Evolutionary conservation across 2,888 invertebrate genomes (phyloP).

Genomic region (Andrena minutula): DNA sequence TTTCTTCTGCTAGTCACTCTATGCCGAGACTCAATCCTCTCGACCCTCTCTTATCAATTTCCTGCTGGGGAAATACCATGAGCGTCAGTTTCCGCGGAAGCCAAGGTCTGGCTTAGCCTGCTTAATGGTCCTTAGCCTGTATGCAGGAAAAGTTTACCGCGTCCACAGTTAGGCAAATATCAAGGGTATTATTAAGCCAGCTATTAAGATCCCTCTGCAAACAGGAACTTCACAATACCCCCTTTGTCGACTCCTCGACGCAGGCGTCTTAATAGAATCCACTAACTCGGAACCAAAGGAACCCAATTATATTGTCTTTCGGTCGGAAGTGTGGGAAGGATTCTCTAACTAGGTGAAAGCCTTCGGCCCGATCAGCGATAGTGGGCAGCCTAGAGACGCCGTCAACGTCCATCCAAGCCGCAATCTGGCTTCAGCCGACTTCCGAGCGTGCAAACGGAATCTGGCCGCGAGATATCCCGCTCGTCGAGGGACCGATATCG

Average conservation of each 20-base stretch:
- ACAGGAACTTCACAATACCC: neutral
- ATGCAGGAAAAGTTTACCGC: neutral
- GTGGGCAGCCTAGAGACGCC: slow-evolving; percentile 16
- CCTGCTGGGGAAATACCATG: neutral
- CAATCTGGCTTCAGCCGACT: slow-evolving; percentile 32
- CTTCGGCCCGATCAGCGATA: slow-evolving; percentile 1
- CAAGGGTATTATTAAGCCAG: neutral
- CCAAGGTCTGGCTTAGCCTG: neutral
- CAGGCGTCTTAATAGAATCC: neutral
- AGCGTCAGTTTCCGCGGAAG: neutral
- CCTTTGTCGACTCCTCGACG: neutral
- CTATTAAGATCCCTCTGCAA: neutral
- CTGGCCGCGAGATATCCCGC: slow-evolving; percentile 27
- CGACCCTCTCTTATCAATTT: neutral
- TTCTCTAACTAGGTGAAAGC: slow-evolving; percentile 11
- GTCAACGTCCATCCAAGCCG: slow-evolving; percentile 18
- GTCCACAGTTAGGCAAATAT: neutral
- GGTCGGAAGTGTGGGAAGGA: neutral
- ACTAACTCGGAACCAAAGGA: neutral
- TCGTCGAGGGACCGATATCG: slow-evolving; percentile 40
- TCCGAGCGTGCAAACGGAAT: slow-evolving; percentile 10
- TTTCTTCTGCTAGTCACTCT: no score
- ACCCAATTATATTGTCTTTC: neutral
- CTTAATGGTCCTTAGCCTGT: neutral
- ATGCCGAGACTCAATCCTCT: neutral